A percentile compares a stretch with the other conserved stretches of the same genome.
These are phyloP conservation scores for Oppia nitens DNA, from an alignment of 1,140 invertebrate species.

Conservation along the genomic window DNA sequence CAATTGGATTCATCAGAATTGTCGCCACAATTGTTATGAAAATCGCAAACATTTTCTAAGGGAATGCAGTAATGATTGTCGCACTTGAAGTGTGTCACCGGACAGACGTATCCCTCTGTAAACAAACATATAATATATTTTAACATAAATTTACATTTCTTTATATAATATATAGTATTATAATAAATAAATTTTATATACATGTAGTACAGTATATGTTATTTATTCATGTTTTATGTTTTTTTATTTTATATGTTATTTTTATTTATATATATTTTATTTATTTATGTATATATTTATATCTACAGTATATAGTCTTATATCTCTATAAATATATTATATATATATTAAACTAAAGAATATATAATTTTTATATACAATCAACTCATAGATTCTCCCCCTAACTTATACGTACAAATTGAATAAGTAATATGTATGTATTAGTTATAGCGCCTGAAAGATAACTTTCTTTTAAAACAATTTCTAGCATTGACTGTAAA, in stretches of 20 bases:
- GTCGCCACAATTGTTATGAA: slow-evolving; percentile 77
- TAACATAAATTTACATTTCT: neutral
- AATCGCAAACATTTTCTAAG: slow-evolving; percentile 42
- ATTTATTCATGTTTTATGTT: slow-evolving; percentile 10
- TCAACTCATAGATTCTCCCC: no score
- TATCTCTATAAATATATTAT: no score
- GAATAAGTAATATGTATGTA: no score
- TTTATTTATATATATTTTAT: neutral
- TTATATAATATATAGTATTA: neutral
- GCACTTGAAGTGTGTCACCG: slow-evolving; percentile 10
- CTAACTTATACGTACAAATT: no score
- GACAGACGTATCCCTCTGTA: slow-evolving; percentile 12
- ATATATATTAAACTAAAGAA: no score
- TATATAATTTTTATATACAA: no score
- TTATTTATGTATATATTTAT: neutral
- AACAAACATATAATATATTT: neutral
- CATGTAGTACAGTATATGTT: neutral
- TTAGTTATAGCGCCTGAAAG: no score
- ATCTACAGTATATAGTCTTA: neutral
- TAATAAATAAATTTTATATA: neutral
- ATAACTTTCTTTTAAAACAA: no score
- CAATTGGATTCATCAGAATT: slow-evolving; percentile 73
- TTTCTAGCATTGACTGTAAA: no score
- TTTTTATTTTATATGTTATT: neutral
- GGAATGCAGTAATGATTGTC: slow-evolving; percentile 12